These are phyloP conservation scores for Bergia puertoricense DNA, from an alignment of 92 coral and sea anemone species.

Conservation along the genomic window DNA sequence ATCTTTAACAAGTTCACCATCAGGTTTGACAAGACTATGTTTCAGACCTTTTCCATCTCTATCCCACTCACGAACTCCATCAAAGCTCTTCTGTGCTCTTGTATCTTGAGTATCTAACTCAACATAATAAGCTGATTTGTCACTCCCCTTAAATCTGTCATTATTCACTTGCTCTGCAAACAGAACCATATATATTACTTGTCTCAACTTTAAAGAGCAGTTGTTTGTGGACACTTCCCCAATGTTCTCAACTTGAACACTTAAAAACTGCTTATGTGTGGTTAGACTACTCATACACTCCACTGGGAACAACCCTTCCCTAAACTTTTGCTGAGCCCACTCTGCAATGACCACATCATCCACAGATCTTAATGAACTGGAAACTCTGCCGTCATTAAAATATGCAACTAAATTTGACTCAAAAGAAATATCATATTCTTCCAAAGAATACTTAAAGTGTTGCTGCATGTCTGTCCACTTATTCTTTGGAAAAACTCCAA, in stretches of 20 bases:
- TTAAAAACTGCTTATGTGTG: constrained; percentile 55
- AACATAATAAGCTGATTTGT: neutral
- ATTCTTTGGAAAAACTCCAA: constrained; percentile 28
- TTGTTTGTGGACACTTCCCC: constrained; percentile 61
- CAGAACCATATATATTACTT: constrained; percentile 58
- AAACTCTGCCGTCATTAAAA: constrained; percentile 49
- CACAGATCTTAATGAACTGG: constrained; percentile 49
- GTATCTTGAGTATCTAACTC: neutral
- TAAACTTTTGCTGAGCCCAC: constrained; percentile 63
- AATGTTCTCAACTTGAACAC: constrained; percentile 69
- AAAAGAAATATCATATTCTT: constrained; percentile 58
- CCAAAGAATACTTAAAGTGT: constrained; percentile 63
- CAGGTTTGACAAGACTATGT: constrained; percentile 39
- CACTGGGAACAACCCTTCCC: constrained; percentile 68
- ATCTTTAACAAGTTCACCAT: neutral
- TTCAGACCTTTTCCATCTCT: constrained; percentile 50
- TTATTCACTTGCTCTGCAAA: constrained; percentile 1
- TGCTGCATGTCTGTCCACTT: constrained; percentile 30
- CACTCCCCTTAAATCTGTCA: neutral
- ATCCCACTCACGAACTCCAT: constrained; percentile 63
- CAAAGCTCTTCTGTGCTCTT: neutral
- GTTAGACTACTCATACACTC: constrained; percentile 54
- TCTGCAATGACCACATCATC: constrained; percentile 46
- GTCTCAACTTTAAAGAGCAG: constrained; percentile 64
- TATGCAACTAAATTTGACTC: constrained; percentile 53